Evolutionary conservation across 2,113 vertebrate genomes (phyloP), one percentile per base, ranked within the genome.

Genomic region (Sclerurus mexicanus): DNA sequence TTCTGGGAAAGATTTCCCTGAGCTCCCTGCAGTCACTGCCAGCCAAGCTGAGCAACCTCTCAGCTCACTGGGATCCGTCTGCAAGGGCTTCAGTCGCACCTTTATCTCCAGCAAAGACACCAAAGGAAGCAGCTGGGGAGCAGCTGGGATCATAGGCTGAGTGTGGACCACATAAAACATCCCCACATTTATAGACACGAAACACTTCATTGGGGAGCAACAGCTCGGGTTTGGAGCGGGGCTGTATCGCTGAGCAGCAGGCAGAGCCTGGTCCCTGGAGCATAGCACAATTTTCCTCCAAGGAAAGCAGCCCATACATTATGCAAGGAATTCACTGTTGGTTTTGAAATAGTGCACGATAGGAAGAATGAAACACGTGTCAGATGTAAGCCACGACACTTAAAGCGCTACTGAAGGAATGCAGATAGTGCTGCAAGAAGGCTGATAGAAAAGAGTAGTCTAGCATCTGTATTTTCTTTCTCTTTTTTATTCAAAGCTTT

Each of bases 311-410:
- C 46, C 75, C 72, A 90, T 94, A 71, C 75, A 77, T 93, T 86
- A 88, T 94, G 72, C 76, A 96, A 78, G 86, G n/a, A 67, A 88
- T 83, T 96, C 85, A 82, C 77, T 83, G n/a, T 69, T 78, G 52
- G 20, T 62, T 81, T 80, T 91, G 16, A 84, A 96, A 52, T 80
- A 52, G 19, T 31, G 68, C 40, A 6, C 2, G 44, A 80, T 30
- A 85, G 58, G 63, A 77, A 90, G 92, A 63, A 93, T 27, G 90
- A 93, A 94, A 93, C 84, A 35, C 0, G 0, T 62, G 75, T 92
- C 79, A 86, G 87, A 75, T 81, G 90, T 84, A 74, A 71, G 68
- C 73, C 68, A 49, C 1, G 0, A 84, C 59, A 20, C 39, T 87
- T 53, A 30, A 63, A 84, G 31, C 4, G 1, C 75, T 44, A 30